Evolutionary conservation across 64 coral and sea anemone species (phyloP).

Genomic region (Pocillopora damicornis): DNA sequence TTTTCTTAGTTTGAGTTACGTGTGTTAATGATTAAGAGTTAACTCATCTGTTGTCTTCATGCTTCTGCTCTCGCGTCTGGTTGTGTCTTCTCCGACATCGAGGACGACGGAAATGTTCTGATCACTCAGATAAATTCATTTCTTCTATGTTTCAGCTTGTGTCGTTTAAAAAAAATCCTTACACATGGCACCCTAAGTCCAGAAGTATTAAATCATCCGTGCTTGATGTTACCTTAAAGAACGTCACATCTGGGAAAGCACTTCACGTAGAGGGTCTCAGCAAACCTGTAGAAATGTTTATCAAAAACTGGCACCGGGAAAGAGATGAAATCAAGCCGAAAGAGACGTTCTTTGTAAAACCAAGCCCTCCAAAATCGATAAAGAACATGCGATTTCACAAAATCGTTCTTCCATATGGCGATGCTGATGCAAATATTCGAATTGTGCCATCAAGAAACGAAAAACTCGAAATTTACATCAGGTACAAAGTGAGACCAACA

Average conservation of each 20-base stretch:
- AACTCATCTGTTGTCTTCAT: too few relatives aligned
- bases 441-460: slow-evolving; percentile 26
- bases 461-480: slow-evolving; percentile 39
- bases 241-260: slow-evolving; percentile 25
- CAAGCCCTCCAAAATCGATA: slow-evolving; percentile 17
- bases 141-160: slow-evolving; percentile 20
- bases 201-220: slow-evolving; percentile 52
- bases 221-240: slow-evolving; percentile 44
- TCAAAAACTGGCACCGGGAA: slow-evolving; percentile 31
- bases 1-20: too few relatives aligned
- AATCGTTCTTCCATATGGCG: slow-evolving; percentile 15
- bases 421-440: slow-evolving; percentile 21
- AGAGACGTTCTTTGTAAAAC: background rate
- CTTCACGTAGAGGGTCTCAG: slow-evolving; percentile 28
- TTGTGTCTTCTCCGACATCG: too few relatives aligned
- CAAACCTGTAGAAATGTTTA: slow-evolving; percentile 55
- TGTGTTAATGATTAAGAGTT: too few relatives aligned
- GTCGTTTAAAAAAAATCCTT: slow-evolving; percentile 52
- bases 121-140: background rate
- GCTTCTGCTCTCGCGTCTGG: background rate
- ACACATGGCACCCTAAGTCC: slow-evolving; percentile 33
- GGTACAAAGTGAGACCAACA: slow-evolving; percentile 30
- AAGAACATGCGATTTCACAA: slow-evolving; percentile 50
- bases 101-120: too few relatives aligned
- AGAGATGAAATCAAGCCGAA: background rate